These are phyloP conservation scores for Sparus aurata DNA, from an alignment of 2,797 vertebrate genomes.

Conservation along the genomic window DNA sequence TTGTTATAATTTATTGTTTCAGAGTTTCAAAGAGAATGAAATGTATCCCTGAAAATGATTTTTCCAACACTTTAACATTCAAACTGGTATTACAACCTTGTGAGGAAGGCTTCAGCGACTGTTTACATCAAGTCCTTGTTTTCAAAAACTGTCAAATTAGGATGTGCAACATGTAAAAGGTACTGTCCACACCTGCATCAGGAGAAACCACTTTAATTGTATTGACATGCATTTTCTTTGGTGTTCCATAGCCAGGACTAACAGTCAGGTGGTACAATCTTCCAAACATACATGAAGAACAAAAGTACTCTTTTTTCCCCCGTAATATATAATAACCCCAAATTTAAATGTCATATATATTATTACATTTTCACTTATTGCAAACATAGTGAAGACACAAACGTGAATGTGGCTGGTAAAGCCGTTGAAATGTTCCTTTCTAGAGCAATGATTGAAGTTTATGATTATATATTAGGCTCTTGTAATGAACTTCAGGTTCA, in stretches of 20 bases:
- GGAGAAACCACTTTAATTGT: slow-evolving; percentile 5
- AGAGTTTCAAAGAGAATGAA: too few species aligned
- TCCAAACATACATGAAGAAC: slow-evolving; percentile 13
- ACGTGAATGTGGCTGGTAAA: not conserved
- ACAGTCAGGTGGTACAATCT: slow-evolving; percentile 33
- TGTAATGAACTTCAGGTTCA: not conserved
- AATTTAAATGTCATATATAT: not conserved
- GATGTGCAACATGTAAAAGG: not conserved
- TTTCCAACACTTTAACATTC: too few species aligned
- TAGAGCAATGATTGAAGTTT: not conserved
- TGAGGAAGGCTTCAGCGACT: too few species aligned
- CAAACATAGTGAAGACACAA: not conserved
- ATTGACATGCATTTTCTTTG: slow-evolving; percentile 57
- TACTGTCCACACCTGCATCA: not conserved
- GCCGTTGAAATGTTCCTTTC: not conserved
- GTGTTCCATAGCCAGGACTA: slow-evolving; percentile 9
- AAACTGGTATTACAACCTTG: too few species aligned
- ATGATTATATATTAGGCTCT: not conserved
- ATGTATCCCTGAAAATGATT: too few species aligned
- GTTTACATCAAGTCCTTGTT: too few species aligned
- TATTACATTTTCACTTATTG: not conserved
- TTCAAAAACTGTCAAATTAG: not conserved
- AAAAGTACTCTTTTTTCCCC: not conserved
- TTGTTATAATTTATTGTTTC: too few species aligned
- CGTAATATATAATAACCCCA: not conserved